Percentiles rank a stretch among this genome's conserved stretches.
Evolutionary conservation across 2,113 vertebrate species (phyloP).

Genomic region (Proteles cristata): DNA sequence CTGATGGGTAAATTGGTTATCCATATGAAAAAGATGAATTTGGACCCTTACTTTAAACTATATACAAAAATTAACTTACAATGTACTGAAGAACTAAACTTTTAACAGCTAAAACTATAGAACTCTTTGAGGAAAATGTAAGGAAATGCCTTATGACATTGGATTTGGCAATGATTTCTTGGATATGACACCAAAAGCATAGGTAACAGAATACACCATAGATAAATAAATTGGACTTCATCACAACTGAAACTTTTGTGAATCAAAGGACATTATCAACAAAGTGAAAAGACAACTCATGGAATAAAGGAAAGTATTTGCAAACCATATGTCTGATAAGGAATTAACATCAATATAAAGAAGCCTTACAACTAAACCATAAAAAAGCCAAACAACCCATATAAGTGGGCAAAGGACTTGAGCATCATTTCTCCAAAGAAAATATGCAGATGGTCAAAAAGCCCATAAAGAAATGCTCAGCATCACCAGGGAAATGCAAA

Average conservation of each 20-base stretch:
- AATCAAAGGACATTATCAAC: background rate
- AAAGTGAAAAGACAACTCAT: background rate
- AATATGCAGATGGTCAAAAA: background rate
- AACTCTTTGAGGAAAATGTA: background rate
- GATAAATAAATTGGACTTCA: background rate
- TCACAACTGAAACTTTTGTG: background rate
- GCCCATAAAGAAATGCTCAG: background rate
- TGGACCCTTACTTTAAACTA: background rate
- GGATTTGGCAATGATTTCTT: background rate
- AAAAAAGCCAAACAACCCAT: background rate
- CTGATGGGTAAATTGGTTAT: background rate
- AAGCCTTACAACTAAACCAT: background rate
- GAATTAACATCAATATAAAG: background rate
- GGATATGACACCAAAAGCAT: background rate
- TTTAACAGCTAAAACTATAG: background rate
- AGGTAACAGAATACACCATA: background rate
- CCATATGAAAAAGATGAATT: background rate
- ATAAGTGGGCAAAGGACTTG: background rate
- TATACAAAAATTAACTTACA: background rate
- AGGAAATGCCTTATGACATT: background rate
- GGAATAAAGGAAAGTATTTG: background rate
- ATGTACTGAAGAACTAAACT: background rate
- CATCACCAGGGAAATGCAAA: background rate
- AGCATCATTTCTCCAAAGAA: slow-evolving; percentile 9
- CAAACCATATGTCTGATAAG: background rate